Evolutionary conservation across 2,797 vertebrate genomes (phyloP).

Genomic region (Paguma larvata): DNA sequence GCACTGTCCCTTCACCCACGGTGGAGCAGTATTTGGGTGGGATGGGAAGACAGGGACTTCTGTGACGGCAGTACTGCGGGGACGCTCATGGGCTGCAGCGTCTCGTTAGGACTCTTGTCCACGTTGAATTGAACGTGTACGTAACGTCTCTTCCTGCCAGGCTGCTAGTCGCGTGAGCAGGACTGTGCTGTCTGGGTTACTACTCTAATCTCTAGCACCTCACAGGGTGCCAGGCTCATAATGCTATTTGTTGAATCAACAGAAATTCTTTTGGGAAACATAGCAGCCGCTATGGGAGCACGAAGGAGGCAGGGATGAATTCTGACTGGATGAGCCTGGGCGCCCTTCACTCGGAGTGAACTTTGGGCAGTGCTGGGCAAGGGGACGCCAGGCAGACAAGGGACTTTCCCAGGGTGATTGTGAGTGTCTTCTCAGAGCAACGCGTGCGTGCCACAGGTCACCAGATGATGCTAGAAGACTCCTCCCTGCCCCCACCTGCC

Average conservation of each 20-base stretch:
- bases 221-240: not conserved
- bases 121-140: accelerated
- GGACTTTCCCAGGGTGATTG: accelerated
- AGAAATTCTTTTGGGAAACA: not conserved
- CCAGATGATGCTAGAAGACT: not conserved
- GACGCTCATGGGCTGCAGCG: not conserved
- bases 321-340: not conserved
- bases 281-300: not conserved
- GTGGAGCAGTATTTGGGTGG: not conserved
- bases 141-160: accelerated
- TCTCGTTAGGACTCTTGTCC: not conserved
- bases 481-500: not conserved
- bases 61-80: not conserved
- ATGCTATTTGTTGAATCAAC: not conserved
- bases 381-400: accelerated
- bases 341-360: not conserved
- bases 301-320: not conserved
- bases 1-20: not conserved
- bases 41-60: accelerated
- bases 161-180: accelerated
- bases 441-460: too few relatives aligned
- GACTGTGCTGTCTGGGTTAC: too few relatives aligned
- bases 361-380: not conserved
- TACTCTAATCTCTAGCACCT: not conserved
- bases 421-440: not conserved